Percentiles rank a stretch among this genome's conserved stretches.
Evolutionary conservation across 2,113 vertebrate genomes (phyloP).

Genomic region (Macrotis lagotis): DNA sequence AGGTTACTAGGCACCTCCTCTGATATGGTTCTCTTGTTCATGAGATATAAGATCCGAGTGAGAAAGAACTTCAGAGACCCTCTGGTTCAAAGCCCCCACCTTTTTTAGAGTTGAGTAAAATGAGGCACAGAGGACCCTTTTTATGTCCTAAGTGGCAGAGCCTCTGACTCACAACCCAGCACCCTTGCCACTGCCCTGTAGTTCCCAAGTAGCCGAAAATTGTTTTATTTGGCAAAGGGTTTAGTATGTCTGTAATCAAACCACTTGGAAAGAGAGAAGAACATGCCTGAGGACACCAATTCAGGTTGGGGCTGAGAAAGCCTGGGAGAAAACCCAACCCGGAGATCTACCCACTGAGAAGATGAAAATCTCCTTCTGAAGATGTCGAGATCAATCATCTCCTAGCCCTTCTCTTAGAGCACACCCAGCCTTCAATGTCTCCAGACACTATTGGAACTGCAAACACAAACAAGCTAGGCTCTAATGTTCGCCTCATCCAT

Average conservation of each 20-base stretch:
- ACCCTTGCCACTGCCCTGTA: background rate
- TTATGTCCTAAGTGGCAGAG: background rate
- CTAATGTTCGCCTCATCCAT: background rate
- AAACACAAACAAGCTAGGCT: background rate
- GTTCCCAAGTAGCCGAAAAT: background rate
- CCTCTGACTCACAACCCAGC: background rate
- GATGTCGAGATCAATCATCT: background rate
- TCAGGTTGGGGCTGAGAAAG: background rate
- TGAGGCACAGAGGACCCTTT: background rate
- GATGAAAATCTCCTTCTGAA: background rate
- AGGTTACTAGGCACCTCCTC: background rate
- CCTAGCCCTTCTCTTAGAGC: background rate
- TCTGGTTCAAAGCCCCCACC: background rate
- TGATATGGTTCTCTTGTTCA: background rate
- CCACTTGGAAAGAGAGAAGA: background rate
- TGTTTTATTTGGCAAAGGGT: background rate
- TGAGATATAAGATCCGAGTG: background rate
- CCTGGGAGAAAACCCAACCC: background rate
- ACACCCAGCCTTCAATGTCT: background rate
- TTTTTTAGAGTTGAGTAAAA: background rate
- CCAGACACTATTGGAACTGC: background rate
- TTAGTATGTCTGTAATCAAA: background rate
- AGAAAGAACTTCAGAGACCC: background rate
- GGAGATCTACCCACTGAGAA: background rate
- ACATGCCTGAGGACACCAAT: background rate